Percentiles rank a stretch among this genome's conserved stretches.
These are phyloP conservation scores for Luperina testacea DNA, from an alignment of 2,888 invertebrate genomes.

Conservation along the genomic window DNA sequence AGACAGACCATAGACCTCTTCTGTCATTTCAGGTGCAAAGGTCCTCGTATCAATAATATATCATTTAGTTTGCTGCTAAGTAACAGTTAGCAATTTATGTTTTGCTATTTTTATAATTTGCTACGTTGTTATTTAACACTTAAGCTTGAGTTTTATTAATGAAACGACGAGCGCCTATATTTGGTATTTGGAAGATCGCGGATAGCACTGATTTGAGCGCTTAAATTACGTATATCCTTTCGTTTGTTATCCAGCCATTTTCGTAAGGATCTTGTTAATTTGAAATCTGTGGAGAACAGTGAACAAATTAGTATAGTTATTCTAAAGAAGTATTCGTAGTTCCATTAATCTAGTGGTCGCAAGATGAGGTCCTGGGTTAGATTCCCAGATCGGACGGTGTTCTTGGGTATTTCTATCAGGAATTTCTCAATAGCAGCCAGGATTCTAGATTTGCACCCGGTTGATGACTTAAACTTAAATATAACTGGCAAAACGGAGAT, in stretches of 20 bases:
- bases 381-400: too few relatives aligned
- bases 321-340: background rate
- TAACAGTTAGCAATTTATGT: background rate
- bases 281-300: constrained; percentile 15
- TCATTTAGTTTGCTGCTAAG: constrained; percentile 5
- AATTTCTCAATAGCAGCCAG: too few relatives aligned
- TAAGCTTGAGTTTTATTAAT: background rate
- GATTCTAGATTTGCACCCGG: background rate
- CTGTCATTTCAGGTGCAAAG: background rate
- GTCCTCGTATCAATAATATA: background rate
- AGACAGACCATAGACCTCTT: constrained; percentile 2
- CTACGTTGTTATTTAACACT: background rate
- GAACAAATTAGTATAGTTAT: background rate
- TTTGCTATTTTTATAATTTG: background rate
- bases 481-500: background rate
- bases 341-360: background rate
- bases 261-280: background rate
- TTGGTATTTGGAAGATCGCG: background rate
- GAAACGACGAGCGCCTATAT: constrained; percentile 8
- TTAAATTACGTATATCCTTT: background rate
- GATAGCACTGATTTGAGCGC: background rate
- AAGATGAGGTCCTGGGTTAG: too few relatives aligned
- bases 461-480: background rate
- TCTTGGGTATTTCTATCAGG: too few relatives aligned
- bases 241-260: background rate